Conservation (phyloP, 2,888 invertebrate species). For the Drosophila villosipedis region DNA sequence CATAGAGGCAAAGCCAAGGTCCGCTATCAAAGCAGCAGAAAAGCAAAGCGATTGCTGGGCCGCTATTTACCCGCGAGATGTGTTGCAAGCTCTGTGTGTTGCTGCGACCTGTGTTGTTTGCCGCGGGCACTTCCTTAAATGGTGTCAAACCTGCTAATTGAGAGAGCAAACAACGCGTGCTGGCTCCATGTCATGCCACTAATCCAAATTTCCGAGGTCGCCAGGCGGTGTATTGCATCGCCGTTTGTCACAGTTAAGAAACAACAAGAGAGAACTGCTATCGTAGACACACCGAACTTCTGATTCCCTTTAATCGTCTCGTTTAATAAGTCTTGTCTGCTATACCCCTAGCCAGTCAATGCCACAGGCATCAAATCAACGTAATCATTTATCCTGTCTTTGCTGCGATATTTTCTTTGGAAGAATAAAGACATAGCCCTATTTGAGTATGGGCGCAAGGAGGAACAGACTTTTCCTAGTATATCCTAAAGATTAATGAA, state of each 20-base stretch:
- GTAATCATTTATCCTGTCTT: no score
- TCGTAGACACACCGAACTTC: neutral
- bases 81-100: conserved; percentile 56
- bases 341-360: neutral
- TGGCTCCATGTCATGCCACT: conserved; percentile 46
- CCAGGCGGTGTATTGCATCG: neutral
- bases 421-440: neutral
- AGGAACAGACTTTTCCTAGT: neutral
- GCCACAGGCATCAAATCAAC: neutral
- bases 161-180: conserved; percentile 72
- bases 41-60: conserved; percentile 25
- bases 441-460: neutral
- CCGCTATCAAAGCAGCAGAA: conserved; percentile 10
- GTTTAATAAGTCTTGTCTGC: rapidly evolving
- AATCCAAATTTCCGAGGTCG: conserved; percentile 48
- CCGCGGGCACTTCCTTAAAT: conserved; percentile 60
- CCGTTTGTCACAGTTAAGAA: neutral
- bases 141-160: conserved; percentile 66
- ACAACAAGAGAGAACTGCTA: neutral
- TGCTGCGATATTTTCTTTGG: neutral
- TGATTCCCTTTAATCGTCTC: neutral
- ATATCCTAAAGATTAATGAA: neutral
- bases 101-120: conserved; percentile 32
- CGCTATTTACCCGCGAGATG: conserved; percentile 67
- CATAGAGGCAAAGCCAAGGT: conserved; percentile 19